These are phyloP conservation scores for Rugalucina vietnamica DNA, from an alignment of 2,888 invertebrate genomes.

Conservation along the genomic window DNA sequence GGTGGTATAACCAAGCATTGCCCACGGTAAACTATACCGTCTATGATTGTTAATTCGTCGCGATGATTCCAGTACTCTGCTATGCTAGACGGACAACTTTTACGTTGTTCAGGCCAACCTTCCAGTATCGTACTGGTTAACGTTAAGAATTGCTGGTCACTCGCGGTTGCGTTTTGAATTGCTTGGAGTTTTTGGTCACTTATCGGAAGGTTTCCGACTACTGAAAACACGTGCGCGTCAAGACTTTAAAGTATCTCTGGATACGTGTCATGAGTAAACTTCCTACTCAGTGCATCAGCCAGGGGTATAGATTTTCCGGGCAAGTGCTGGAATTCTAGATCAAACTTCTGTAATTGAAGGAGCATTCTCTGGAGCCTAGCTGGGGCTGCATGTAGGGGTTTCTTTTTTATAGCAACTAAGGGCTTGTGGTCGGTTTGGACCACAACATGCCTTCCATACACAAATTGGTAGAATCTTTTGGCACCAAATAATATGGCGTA, in stretches of 20 bases:
- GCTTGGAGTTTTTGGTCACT: slow-evolving; percentile 21
- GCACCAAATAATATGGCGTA: slow-evolving; percentile 41
- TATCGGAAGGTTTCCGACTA: slow-evolving; percentile 19
- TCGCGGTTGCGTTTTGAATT: slow-evolving; percentile 10
- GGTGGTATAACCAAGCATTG: not conserved
- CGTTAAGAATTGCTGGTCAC: slow-evolving; percentile 20
- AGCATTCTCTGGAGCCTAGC: slow-evolving; percentile 39
- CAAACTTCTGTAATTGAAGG: slow-evolving; percentile 34
- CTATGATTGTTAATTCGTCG: slow-evolving; percentile 14
- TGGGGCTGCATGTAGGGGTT: slow-evolving; percentile 31
- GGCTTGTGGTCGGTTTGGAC: too few species aligned
- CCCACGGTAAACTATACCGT: not conserved
- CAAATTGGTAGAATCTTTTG: too few species aligned
- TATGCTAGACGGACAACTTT: slow-evolving; percentile 11
- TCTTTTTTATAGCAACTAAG: too few species aligned
- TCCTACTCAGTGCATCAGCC: slow-evolving; percentile 33
- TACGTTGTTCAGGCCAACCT: slow-evolving; percentile 40
- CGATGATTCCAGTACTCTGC: not conserved
- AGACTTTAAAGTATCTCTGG: slow-evolving; percentile 27
- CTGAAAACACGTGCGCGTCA: slow-evolving; percentile 40
- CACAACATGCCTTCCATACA: too few species aligned
- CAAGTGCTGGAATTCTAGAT: slow-evolving; percentile 7
- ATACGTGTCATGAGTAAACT: slow-evolving; percentile 34
- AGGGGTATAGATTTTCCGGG: slow-evolving; percentile 39
- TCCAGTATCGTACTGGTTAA: slow-evolving; percentile 32